Percentiles rank a stretch among this genome's conserved stretches.
phyloP scores from a whole-genome alignment of 2,797 vertebrate species.

The Tinamus major region DNA sequence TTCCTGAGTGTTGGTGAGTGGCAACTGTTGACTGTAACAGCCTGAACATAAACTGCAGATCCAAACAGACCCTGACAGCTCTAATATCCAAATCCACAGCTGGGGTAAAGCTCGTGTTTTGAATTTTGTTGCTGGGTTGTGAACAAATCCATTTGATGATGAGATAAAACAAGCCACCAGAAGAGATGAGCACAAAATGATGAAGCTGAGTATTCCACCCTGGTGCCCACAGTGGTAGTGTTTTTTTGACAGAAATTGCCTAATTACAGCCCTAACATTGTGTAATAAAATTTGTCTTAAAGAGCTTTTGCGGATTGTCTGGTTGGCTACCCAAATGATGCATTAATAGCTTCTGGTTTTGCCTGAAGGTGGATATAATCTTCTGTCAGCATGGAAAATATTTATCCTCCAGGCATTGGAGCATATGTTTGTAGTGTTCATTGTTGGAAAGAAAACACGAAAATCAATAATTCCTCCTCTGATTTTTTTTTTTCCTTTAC shows the following conservation, averaged over 20 bases:
- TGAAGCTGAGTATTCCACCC: background rate
- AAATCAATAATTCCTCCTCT: slow-evolving; percentile 67
- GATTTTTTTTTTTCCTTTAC: slow-evolving; percentile 8
- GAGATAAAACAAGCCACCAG: slow-evolving; percentile 20
- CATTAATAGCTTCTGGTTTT: slow-evolving; percentile 32
- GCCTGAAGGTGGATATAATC: slow-evolving; percentile 46
- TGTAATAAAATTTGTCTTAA: background rate
- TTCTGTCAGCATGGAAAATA: slow-evolving; percentile 51
- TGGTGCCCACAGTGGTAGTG: background rate
- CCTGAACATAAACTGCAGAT: background rate
- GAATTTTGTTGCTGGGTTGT: background rate
- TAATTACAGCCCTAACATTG: slow-evolving; percentile 12
- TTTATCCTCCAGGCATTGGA: slow-evolving; percentile 64
- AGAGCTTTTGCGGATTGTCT: slow-evolving; percentile 8
- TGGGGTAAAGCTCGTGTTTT: background rate
- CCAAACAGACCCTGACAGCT: background rate
- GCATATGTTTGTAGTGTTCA: slow-evolving; percentile 56
- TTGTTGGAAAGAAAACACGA: slow-evolving; percentile 54
- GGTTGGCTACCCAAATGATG: slow-evolving; percentile 5
- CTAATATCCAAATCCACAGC: background rate
- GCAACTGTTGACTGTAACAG: background rate
- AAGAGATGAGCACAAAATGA: background rate
- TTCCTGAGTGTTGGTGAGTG: background rate
- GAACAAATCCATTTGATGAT: background rate
- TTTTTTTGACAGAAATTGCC: slow-evolving; percentile 8